Evolutionary conservation across 2,797 vertebrate genomes (phyloP), one percentile per base, ranked within the genome.

Genomic region (Dendrocincla fuliginosa): DNA sequence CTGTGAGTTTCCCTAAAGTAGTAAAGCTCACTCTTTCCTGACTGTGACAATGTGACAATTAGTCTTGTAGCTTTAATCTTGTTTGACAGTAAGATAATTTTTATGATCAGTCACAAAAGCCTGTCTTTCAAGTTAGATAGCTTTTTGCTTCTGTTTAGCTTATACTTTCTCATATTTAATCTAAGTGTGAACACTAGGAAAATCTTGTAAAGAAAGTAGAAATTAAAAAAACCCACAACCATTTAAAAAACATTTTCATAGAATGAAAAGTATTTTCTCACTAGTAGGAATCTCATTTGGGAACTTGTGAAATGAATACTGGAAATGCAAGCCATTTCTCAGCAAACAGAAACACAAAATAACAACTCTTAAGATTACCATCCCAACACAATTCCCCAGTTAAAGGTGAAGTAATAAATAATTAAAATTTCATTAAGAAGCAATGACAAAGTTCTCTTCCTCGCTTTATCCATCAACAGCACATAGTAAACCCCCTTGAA

Each of bases 401-500:
- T 63, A 83, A 83, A 76, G 24, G 6, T 57, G 16, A 74, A 89
- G 30, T 42, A 74, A 67, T 79, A 65, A 87, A 90, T 79, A 89
- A 89, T 79, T 82, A 55, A 92, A 70, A 87, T 89, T 84, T 89
- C 16, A 87, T 77, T 83, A 84, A 80, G 49, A 87, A 76, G 22
- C 2, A 73, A 56, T 47, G 44, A 55, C 15, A 89, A 27, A 81
- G 6, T 63, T 74, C 6, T 82, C 18, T 69, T 82, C 10, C 13
- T 86, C 61, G 39, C n/a, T 91, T 88, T 41, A 67, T 76, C 28
- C 19, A 77, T 77, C 74, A 85, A 46, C 4, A 80, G 9, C 11
- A 61, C 17, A 18, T 25, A 53, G 7, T 35, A 27, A 32, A 63
- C 17, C 14, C 70, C 37, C n/a, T 53, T 53, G 68, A 91, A 70